Base-by-base conservation (phyloP, 1,140 invertebrate species). In the Ylistrum balloti region DNA sequence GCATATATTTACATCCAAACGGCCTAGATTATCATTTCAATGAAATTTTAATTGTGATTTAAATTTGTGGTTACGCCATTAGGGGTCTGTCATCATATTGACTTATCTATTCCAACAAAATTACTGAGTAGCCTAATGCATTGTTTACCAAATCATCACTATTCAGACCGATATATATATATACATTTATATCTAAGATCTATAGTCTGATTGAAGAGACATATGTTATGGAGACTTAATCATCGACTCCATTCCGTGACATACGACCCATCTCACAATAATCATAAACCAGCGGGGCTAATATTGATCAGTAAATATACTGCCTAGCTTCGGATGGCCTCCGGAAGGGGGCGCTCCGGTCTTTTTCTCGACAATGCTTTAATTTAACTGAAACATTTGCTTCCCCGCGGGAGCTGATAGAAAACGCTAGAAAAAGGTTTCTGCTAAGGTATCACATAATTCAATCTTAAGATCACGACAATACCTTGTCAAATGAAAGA, bases 401-500 rank as follows among this genome's bases (percentile, higher is more conserved):
- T 85, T 90, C 87, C 86, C 90, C 87, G 86, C 56, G 90, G 90
- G 90, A 87, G 87, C 74, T 90, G 86, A 90, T 90, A 90, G 90
- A 90, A 90, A 90, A 90, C 48, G 85, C 35, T 74, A 87, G 74
- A 90, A 87, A 90, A 56, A 88, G 86, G 90, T 90, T 90, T 88
- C 56, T 35, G 45, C 74, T 87, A 88, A 90, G 87, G 87, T 87
- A 90, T 88, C 48, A 34, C 90, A 90, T 90, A 90, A 90, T 90
- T 90, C 90, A 90, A 90, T 90, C 90, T 90, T 90, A 90, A 90
- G 74, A 88, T 88, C 87, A 88, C 87, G 90, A 90, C 90, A 90
- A 88, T 90, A 87, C 87, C 90, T 90, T 90, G 90, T 90, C 90
- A 90, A 88, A 87, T 87, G 90, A 90, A 90, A 88, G 86, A 88